A percentile compares a stretch with the other conserved stretches of the same genome.
These are phyloP conservation scores for Caenorhabditis afra DNA, from an alignment of 2,888 invertebrate genomes.

Conservation along the genomic window DNA sequence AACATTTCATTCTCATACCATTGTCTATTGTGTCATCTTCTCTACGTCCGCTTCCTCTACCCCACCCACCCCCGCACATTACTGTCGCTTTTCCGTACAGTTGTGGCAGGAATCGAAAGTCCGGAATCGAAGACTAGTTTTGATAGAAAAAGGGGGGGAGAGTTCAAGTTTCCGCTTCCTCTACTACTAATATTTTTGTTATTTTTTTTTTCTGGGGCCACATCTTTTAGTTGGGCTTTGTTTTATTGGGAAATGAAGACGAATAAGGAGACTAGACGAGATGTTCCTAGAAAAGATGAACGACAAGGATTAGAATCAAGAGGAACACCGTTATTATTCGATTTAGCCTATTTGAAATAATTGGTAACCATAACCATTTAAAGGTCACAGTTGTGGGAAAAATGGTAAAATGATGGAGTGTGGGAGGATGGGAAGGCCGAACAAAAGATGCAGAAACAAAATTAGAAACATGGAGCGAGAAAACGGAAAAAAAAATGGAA, in stretches of 20 bases:
- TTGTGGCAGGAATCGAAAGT: no score
- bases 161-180: conserved; percentile 15
- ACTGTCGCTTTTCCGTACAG: no score
- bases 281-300: no score
- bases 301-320: no score
- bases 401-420: no score
- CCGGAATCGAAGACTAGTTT: conserved; percentile 3
- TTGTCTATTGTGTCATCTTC: neutral
- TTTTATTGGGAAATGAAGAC: neutral
- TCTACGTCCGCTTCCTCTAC: neutral
- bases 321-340: conserved; percentile 28
- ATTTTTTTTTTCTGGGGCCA: conserved; percentile 2
- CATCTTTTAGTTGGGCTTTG: neutral
- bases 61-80: no score
- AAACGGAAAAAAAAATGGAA: conserved; percentile 9
- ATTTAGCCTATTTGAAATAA: no score
- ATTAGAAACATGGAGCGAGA: neutral
- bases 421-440: neutral
- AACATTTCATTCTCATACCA: neutral
- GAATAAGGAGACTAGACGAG: neutral
- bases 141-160: neutral
- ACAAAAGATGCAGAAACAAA: neutral
- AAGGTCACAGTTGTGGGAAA: no score
- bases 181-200: conserved; percentile 29
- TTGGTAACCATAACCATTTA: no score